Evolutionary conservation across 2,888 invertebrate species (phyloP).

Genomic region (Panopea generosa): DNA sequence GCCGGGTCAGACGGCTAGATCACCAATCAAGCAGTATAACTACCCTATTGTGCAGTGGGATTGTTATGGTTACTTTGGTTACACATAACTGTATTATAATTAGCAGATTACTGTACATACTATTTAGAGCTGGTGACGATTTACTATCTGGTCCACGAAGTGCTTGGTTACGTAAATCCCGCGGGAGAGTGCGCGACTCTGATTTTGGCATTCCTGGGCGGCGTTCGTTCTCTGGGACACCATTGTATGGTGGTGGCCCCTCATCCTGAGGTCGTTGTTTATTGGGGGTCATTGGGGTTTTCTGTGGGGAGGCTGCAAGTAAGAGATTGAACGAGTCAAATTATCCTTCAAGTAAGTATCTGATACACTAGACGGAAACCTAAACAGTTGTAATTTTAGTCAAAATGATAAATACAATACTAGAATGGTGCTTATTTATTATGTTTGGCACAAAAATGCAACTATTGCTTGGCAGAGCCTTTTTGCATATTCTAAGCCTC

Average conservation of each 20-base stretch:
- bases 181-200: slow-evolving; percentile 49
- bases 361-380: too few species aligned
- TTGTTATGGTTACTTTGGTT: slow-evolving; percentile 4
- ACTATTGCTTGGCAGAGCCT: too few species aligned
- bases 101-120: slow-evolving; percentile 56
- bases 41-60: slow-evolving; percentile 49
- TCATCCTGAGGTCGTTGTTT: slow-evolving; percentile 72
- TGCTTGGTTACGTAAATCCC: slow-evolving; percentile 54
- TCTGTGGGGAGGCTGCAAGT: slow-evolving; percentile 65
- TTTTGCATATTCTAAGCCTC: too few species aligned
- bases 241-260: slow-evolving; percentile 75
- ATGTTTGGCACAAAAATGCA: too few species aligned
- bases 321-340: too few species aligned
- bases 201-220: slow-evolving; percentile 44
- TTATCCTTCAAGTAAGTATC: too few species aligned
- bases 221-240: slow-evolving; percentile 56
- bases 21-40: slow-evolving; percentile 5
- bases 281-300: slow-evolving; percentile 49
- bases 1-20: too few species aligned
- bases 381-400: too few species aligned
- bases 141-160: slow-evolving; percentile 66
- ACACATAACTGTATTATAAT: neutral
- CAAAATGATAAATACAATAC: too few species aligned
- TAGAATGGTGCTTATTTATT: too few species aligned
- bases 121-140: slow-evolving; percentile 72